phyloP scores from a whole-genome alignment of 2,113 vertebrate species.

The Calyptommatus sinebrachiatus region DNA sequence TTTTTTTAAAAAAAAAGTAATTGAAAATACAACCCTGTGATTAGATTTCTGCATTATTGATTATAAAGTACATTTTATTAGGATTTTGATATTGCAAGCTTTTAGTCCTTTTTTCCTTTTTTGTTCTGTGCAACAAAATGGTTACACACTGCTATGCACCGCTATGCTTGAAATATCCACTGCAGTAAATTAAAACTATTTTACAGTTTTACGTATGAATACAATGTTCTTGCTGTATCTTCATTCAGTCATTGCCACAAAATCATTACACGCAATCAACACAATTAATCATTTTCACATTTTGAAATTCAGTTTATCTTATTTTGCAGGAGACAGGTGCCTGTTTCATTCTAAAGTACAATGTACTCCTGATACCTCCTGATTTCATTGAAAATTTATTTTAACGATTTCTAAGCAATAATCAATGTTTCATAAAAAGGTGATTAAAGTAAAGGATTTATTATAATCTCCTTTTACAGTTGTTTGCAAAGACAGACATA shows the following conservation, averaged over 20 bases:
- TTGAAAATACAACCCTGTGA: constrained; percentile 73
- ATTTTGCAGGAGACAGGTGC: constrained; percentile 69
- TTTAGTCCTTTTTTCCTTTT: constrained; percentile 51
- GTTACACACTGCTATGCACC: constrained; percentile 25
- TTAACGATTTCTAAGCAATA: constrained; percentile 58
- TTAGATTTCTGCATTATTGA: constrained; percentile 70
- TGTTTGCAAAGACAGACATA: constrained; percentile 83
- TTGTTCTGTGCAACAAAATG: constrained; percentile 1
- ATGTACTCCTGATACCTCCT: constrained; percentile 23
- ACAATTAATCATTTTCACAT: constrained; percentile 49
- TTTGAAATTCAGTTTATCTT: constrained; percentile 47
- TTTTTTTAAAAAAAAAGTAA: constrained; percentile 69
- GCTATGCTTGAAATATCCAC: constrained; percentile 55
- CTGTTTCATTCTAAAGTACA: constrained; percentile 68
- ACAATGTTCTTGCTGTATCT: constrained; percentile 62
- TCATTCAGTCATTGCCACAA: constrained; percentile 58
- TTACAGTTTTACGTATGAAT: constrained; percentile 58
- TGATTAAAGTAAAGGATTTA: constrained; percentile 84
- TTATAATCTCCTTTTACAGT: constrained; percentile 84
- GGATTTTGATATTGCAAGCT: constrained; percentile 64
- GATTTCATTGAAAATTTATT: constrained; percentile 59
- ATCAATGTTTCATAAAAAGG: constrained; percentile 74
- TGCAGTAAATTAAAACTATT: constrained; percentile 53
- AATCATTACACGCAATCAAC: constrained; percentile 43
- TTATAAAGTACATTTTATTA: constrained; percentile 69